phyloP scores from a whole-genome alignment of 1,140 invertebrate genomes.

The Drosophila azteca region DNA sequence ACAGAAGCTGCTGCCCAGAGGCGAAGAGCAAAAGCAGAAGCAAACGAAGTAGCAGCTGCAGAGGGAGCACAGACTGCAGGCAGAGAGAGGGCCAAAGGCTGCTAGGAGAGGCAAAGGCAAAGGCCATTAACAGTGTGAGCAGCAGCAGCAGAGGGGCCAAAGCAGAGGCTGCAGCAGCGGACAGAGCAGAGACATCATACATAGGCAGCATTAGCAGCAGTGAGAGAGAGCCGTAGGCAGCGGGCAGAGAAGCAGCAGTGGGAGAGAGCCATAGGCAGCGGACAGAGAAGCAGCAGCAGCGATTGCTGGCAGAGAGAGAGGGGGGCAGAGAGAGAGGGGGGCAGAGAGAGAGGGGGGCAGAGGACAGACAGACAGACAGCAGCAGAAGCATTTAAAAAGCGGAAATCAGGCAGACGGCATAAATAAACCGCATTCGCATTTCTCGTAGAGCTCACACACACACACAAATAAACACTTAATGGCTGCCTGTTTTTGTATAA shows the following conservation, averaged over 20 bases:
- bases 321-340: neutral
- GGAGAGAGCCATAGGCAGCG: slow-evolving; percentile 5
- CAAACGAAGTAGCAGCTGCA: too few species aligned
- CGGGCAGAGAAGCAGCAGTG: neutral
- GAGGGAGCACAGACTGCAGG: too few species aligned
- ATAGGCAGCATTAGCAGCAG: slow-evolving; percentile 2
- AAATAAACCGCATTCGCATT: slow-evolving; percentile 59
- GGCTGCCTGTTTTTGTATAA: slow-evolving; percentile 12
- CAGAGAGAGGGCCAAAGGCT: too few species aligned
- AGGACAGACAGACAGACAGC: slow-evolving; percentile 10
- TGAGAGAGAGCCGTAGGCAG: slow-evolving; percentile 5
- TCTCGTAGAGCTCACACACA: slow-evolving; percentile 10
- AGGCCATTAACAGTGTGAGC: too few species aligned
- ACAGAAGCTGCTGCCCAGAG: too few species aligned
- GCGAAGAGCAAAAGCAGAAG: too few species aligned
- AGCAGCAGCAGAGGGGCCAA: neutral
- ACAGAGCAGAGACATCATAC: neutral
- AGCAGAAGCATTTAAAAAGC: slow-evolving; percentile 76
- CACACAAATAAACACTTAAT: slow-evolving; percentile 16
- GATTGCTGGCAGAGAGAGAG: too few species aligned
- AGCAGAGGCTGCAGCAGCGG: neutral
- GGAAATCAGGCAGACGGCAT: slow-evolving; percentile 78
- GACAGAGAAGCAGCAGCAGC: slow-evolving; percentile 1
- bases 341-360: slow-evolving; percentile 1
- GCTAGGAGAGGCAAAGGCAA: neutral